phyloP scores from a whole-genome alignment of 2,797 vertebrate species.

The Notolabrus celidotus region DNA sequence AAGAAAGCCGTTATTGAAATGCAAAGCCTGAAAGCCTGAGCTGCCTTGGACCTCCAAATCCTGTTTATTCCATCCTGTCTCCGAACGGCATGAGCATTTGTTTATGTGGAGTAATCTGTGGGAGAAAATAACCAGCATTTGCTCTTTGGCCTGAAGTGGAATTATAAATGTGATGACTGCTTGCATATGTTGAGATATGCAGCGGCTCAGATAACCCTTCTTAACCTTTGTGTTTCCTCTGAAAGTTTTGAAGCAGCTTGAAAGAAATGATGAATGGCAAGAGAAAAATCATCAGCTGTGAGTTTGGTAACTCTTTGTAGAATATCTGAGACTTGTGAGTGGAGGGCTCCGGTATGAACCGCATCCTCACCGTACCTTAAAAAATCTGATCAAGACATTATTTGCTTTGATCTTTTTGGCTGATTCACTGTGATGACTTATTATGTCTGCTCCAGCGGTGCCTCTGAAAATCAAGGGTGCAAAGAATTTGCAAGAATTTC shows the following conservation, averaged over 20 bases:
- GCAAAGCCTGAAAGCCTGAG: conserved; percentile 41
- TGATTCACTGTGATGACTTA: not conserved
- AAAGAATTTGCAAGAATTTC: too few species aligned
- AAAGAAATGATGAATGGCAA: not conserved
- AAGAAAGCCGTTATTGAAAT: conserved; percentile 32
- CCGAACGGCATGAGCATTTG: conserved; percentile 32
- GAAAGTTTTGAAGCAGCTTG: conserved; percentile 5
- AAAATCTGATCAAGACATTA: not conserved
- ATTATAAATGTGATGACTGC: conserved; percentile 33
- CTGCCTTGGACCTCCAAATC: conserved; percentile 38
- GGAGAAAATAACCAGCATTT: conserved; percentile 40
- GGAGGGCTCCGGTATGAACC: not conserved
- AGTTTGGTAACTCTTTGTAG: not conserved
- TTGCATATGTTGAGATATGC: conserved; percentile 30
- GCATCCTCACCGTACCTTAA: not conserved
- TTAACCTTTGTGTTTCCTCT: conserved; percentile 18
- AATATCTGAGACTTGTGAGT: not conserved
- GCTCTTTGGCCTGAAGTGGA: conserved; percentile 44
- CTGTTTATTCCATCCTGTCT: conserved; percentile 31
- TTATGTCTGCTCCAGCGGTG: too few species aligned
- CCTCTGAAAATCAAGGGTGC: too few species aligned
- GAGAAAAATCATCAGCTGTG: not conserved
- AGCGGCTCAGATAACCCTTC: conserved; percentile 22
- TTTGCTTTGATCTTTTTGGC: not conserved
- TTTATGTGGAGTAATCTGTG: conserved; percentile 40